These are phyloP conservation scores for Ormia ochracea DNA, from an alignment of 2,888 invertebrate species.

Conservation along the genomic window DNA sequence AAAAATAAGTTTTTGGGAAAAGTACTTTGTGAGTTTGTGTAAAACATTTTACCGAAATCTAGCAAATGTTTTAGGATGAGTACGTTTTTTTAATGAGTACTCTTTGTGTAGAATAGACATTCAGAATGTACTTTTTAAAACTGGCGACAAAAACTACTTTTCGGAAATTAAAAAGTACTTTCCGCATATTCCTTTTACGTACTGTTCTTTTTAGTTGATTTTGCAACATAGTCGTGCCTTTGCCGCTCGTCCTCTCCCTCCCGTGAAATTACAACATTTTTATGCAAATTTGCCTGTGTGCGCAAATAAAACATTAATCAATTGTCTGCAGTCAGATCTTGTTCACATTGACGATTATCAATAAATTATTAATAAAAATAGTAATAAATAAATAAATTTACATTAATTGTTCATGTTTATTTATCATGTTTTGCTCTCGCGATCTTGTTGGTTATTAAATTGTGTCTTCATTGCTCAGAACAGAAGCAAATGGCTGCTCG, in stretches of 20 bases:
- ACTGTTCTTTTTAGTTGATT: not conserved
- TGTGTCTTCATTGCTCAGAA: constrained; percentile 7
- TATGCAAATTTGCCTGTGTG: constrained; percentile 29
- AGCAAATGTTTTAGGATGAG: too few species aligned
- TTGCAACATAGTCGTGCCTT: constrained; percentile 1
- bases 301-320: constrained; percentile 38
- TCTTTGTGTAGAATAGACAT: too few species aligned
- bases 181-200: too few species aligned
- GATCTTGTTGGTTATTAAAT: constrained; percentile 19
- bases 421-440: too few species aligned
- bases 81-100: too few species aligned
- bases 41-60: too few species aligned
- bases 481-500: constrained; percentile 6
- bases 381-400: constrained; percentile 22
- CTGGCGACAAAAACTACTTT: too few species aligned
- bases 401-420: not conserved
- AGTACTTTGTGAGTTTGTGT: too few species aligned
- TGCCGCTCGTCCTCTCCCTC: not conserved
- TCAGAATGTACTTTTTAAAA: too few species aligned
- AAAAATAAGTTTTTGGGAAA: too few species aligned
- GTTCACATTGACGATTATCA: constrained; percentile 18
- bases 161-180: too few species aligned
- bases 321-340: constrained; percentile 19
- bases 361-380: constrained; percentile 40
- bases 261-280: constrained; percentile 1